These are phyloP conservation scores for Sceloporus tristichus DNA, from an alignment of 2,113 vertebrate species.

Conservation along the genomic window DNA sequence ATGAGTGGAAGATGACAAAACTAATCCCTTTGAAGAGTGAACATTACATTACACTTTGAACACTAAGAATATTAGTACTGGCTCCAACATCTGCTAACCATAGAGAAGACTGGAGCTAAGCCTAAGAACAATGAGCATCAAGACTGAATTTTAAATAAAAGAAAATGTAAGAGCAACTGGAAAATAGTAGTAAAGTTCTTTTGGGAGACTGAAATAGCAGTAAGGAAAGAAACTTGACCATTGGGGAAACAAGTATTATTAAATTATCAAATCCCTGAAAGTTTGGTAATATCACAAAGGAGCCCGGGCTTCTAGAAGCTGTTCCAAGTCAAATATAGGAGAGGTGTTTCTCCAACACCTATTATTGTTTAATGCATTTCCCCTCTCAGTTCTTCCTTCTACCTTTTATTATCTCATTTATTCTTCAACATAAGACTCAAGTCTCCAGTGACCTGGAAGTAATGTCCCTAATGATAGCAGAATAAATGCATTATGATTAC, in stretches of 20 bases:
- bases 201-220: neutral
- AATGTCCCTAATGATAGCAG: neutral
- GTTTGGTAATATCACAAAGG: neutral
- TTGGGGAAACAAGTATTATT: constrained; percentile 1
- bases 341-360: neutral
- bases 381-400: neutral
- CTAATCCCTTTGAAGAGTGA: neutral
- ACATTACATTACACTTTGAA: neutral
- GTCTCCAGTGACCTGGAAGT: neutral
- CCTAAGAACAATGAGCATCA: neutral
- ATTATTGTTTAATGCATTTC: neutral
- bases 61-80: constrained; percentile 1
- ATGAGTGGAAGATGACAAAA: neutral
- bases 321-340: neutral
- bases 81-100: constrained; percentile 7
- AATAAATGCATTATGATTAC: neutral
- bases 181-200: neutral
- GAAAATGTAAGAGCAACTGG: neutral
- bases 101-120: neutral
- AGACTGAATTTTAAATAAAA: neutral
- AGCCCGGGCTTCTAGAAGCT: neutral
- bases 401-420: neutral
- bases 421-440: neutral
- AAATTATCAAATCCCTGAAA: neutral
- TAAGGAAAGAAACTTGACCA: neutral